Base-by-base conservation (phyloP, 2,888 invertebrate genomes). In the Rhimphoctona megacephalus region DNA sequence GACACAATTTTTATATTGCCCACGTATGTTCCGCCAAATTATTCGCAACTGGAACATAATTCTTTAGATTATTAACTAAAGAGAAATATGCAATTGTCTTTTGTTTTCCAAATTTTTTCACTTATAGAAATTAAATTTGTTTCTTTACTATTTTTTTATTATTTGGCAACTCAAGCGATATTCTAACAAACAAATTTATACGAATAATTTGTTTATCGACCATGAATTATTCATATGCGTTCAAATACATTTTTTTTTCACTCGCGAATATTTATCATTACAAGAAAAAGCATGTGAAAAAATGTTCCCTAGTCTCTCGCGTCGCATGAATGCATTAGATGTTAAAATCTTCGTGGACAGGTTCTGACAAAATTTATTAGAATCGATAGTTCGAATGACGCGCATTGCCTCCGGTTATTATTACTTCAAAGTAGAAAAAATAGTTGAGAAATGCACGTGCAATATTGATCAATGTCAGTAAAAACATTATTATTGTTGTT, bases 261-360 rank as follows among this genome's bases (percentile, higher is more conserved):
- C n/a, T 17, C 14, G 70, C 33, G 49, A n/a, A 61, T 57, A 57
- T 61, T 61, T 14, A 30, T 61, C 30, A 30, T 61, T 6, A 30
- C 17, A 30, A 30, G 61, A 54, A 52, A 30, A 54, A 33, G 52
- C 52, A 73, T 49, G 70, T 49, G 49, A 9, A 49, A 30, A 61
- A 30, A 61, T 61, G 25, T 30, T 61, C 7, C 17, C 17, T 61
- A 30, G 61, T 61, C 17, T 61, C 70, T 33, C 54, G 64, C 52
- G 49, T 25, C 85, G 95, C 95, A 95, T 95, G 95, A 93, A 95
- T 95, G 91, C 94, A 94, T 95, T 94, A 89, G 95, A 95, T 95
- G 39, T 74, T 30, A 95, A 33, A 52, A 74, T 17, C 67, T 30
- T 54, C 33, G n/a, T 52, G 54, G 2, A 22, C 52, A 39, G 52